These are phyloP conservation scores for Chondrilla cf. caribensis DNA, from an alignment of 37 sponge, comb jelly and placozoan species.

Conservation along the genomic window DNA sequence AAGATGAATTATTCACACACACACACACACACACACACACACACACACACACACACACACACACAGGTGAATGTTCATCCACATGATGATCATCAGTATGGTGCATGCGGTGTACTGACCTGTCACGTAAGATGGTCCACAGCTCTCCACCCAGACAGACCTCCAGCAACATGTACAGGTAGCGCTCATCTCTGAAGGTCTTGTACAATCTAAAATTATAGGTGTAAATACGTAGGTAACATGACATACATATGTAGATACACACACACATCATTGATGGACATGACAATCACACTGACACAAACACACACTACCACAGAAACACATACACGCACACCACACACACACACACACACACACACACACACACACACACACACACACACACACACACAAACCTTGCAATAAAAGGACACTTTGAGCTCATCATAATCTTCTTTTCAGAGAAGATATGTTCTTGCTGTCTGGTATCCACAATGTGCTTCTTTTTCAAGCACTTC, in stretches of 20 bases:
- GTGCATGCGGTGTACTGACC: too few relatives aligned
- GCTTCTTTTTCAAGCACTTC: slow-evolving; percentile 93
- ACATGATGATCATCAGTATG: neutral
- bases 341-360: slow-evolving; percentile 15
- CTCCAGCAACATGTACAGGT: slow-evolving; percentile 97
- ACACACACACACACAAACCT: slow-evolving; percentile 56
- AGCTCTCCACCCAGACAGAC: slow-evolving; percentile 98
- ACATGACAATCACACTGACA: too few relatives aligned
- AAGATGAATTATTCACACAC: neutral
- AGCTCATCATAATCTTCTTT: slow-evolving; percentile 88
- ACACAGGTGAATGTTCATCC: neutral
- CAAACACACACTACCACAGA: neutral
- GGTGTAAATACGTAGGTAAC: neutral
- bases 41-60: slow-evolving; percentile 11
- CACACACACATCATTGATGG: too few relatives aligned
- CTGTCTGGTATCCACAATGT: slow-evolving; percentile 97
- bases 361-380: slow-evolving; percentile 12
- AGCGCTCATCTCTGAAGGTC: slow-evolving; percentile 86
- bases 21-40: neutral
- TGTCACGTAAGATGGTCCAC: slow-evolving; percentile 97
- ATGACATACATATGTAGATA: too few relatives aligned
- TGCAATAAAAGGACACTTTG: slow-evolving; percentile 85
- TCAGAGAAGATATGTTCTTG: slow-evolving; percentile 98
- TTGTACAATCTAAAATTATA: slow-evolving; percentile 78
- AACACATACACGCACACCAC: slow-evolving; percentile 4